Evolutionary conservation across 2,888 invertebrate genomes (phyloP), one percentile per base, ranked within the genome.

Genomic region (Lepidonotus clava): DNA sequence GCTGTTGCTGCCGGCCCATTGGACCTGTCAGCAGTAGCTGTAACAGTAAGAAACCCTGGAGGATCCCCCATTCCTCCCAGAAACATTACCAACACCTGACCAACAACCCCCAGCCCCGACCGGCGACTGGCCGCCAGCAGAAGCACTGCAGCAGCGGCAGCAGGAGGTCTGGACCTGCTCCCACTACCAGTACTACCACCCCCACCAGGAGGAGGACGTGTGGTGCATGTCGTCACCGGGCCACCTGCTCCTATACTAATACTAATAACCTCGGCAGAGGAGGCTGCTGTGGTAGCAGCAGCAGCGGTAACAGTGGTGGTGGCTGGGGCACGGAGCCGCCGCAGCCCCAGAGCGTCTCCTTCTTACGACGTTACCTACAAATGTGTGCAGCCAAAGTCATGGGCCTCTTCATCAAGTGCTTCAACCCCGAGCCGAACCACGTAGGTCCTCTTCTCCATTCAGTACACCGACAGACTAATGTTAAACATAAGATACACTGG

Each of bases 381-480:
- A 80, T 80, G 80, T 80, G 80, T 80, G 80, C 80, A 46, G 80
- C 80, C 80, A 80, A 80, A 80, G 80, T 80, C n/a, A 80, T 80
- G 80, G 80, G 80, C 46, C 80, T 80, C 46, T 80, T 80, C 80
- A 28, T 80, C 80, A 80, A 80, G 80, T 80, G 80, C 80, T 80
- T 80, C 80, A 80, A 80, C 51, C 51, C 80, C 41, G 80, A 80
- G 51, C 28, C 80, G n/a, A 80, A 80, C 46, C 41, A 80, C 46
- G 80, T 80, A 80, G 46, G 80, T 80, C 32, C 46, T n/a, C n/a
- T 24, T 38, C 8, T 38, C 38, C n/a, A 28, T 80, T 46, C 28
- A n/a, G 11, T 21, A 14, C 51, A 51, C 11, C 11, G 14, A 51
- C 51, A 51, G n/a, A n/a, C n/a, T n/a, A n/a, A n/a, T n/a, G n/a